Conservation (phyloP, 2,888 invertebrate genomes). For the Agonopterix heracliana region DNA sequence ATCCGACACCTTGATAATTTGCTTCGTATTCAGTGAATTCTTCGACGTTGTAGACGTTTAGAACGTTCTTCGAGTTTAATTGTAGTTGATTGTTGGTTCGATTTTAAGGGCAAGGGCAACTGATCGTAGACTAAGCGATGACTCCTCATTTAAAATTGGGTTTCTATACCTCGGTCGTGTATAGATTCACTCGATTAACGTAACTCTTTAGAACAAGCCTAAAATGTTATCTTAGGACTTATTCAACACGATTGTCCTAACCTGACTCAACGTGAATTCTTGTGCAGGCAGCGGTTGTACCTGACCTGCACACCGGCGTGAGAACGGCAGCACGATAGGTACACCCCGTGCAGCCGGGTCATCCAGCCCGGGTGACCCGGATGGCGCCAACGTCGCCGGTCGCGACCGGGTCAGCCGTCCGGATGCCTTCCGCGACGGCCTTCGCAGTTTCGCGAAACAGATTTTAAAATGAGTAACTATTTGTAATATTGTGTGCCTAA, state of each 20-base stretch:
- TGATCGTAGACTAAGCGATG: neutral
- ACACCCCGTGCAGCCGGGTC: neutral
- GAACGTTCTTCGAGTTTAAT: slow-evolving; percentile 14
- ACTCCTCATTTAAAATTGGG: too few species aligned
- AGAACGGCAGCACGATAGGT: too few species aligned
- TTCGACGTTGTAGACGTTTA: slow-evolving; percentile 28
- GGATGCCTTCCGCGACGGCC: slow-evolving; percentile 45
- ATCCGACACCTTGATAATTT: slow-evolving; percentile 51
- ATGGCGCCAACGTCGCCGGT: slow-evolving; percentile 68
- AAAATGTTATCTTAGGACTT: too few species aligned
- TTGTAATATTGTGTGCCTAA: too few species aligned
- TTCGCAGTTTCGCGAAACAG: slow-evolving; percentile 40
- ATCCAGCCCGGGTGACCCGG: slow-evolving; percentile 57
- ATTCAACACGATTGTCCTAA: neutral
- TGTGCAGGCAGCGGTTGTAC: neutral
- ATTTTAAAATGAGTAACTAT: too few species aligned
- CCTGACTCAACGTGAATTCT: neutral
- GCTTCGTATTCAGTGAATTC: slow-evolving; percentile 30
- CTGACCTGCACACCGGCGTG: slow-evolving; percentile 3
- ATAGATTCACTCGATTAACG: too few species aligned
- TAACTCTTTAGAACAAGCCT: too few species aligned
- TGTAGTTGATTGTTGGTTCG: slow-evolving; percentile 15
- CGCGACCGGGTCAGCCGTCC: slow-evolving; percentile 65
- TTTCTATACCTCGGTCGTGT: too few species aligned
- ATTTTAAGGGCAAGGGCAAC: slow-evolving; percentile 6